Evolutionary conservation across 2,888 invertebrate genomes (phyloP), one percentile per base, ranked within the genome.

Genomic region (Beris morrisii): DNA sequence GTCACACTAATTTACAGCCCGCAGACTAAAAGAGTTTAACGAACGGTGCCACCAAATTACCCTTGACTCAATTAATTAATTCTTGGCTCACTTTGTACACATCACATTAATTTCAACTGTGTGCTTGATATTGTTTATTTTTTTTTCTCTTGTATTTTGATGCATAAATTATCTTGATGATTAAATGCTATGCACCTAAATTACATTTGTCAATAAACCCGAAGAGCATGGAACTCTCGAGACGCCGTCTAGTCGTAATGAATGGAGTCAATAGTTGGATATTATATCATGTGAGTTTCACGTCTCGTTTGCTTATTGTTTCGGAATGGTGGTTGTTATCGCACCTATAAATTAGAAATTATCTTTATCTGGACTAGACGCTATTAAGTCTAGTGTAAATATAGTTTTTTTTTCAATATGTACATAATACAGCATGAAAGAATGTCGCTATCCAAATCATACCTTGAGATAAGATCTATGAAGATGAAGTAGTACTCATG

Each of bases 1-100:
- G 38, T 38, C 38, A 38, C 22, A 48, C 48, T 4, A 3, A 48
- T 48, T 48, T 13, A n/a, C n/a, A 44, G 9, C n/a, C 44, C 44
- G n/a, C 44, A 44, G 11, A 48, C 13, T 12, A 15, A n/a, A 13
- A 48, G n/a, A 13, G 48, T 13, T 28, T 56, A 43, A 58, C 45
- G 28, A 58, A 58, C 11, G 45, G 30, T 58, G 30, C n/a, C 58
- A 32, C 4, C 31, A 48, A 58, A 59, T 48, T 59, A 59, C 59
- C 59, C 59, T 59, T 59, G 59, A 32, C 59, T 48, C 48, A 50
- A 59, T 59, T 59, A 50, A 59, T 59, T 59, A 59, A 30, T 59
- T 59, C 59, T 59, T 59, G 59, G 59, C 59, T 15, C 59, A 50
- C 32, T 48, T 50, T 48, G 59, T 32, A 13, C 31, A 59, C 13